phyloP scores from a whole-genome alignment of 2,113 vertebrate genomes.

The Perognathus longimembris region DNA sequence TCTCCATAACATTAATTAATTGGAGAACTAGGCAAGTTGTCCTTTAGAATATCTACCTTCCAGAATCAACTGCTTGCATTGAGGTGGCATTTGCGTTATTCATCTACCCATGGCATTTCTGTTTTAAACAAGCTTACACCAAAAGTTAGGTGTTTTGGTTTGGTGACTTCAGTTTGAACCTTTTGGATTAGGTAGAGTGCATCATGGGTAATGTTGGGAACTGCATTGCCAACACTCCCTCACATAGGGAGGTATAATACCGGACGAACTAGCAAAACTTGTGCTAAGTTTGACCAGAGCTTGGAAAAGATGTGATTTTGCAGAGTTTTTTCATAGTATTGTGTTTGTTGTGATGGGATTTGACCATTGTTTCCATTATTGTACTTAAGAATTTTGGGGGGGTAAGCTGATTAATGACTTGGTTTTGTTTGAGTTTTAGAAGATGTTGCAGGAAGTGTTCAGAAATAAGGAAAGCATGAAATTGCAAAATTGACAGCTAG shows the following conservation, averaged over 20 bases:
- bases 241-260: not conserved
- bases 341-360: not conserved
- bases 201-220: not conserved
- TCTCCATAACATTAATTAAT: no score
- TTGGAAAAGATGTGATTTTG: slow-evolving; percentile 7
- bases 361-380: slow-evolving; percentile 18
- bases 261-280: not conserved
- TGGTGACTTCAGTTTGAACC: not conserved
- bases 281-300: not conserved
- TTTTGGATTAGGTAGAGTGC: not conserved
- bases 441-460: not conserved
- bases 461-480: slow-evolving; percentile 8
- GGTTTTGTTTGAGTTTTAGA: slow-evolving; percentile 45
- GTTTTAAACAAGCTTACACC: no score
- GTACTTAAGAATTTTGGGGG: slow-evolving; percentile 2
- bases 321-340: not conserved
- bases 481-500: not conserved
- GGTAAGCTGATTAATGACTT: not conserved
- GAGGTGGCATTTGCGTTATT: no score
- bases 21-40: no score
- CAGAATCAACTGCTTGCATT: no score
- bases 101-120: no score
- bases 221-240: not conserved
- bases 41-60: no score
- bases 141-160: not conserved